Evolutionary conservation across 2,797 vertebrate genomes (phyloP).

Genomic region (Silurus lanzhouensis): DNA sequence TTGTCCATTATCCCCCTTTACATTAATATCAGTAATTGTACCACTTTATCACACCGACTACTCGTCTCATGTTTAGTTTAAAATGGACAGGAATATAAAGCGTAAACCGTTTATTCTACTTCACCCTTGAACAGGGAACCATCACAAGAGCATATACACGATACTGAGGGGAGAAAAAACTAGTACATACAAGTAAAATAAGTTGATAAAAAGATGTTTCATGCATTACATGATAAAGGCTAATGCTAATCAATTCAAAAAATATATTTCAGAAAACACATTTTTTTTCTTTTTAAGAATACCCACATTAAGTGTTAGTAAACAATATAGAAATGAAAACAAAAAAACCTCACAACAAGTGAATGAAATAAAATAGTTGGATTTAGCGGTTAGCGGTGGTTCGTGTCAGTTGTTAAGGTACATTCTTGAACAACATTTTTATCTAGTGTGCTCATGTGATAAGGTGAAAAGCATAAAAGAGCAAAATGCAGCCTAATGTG

Average conservation of each 20-base stretch:
- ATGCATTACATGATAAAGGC: conserved; percentile 31
- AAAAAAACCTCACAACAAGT: conserved; percentile 59
- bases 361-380: conserved; percentile 19
- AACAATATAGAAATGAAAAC: conserved; percentile 47
- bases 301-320: conserved; percentile 36
- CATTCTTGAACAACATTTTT: conserved; percentile 57
- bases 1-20: background rate
- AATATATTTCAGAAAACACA: conserved; percentile 5
- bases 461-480: conserved; percentile 44
- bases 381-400: conserved; percentile 9
- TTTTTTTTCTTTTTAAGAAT: background rate
- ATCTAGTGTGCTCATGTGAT: conserved; percentile 34
- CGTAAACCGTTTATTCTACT: conserved; percentile 25
- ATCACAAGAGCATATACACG: conserved; percentile 19
- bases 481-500: conserved; percentile 43
- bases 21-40: background rate
- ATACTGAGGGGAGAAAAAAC: background rate
- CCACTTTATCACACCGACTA: background rate
- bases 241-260: conserved; percentile 25
- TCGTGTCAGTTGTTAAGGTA: conserved; percentile 45
- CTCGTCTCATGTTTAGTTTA: background rate
- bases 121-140: background rate
- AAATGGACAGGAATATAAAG: conserved; percentile 28
- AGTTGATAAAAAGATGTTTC: conserved; percentile 5
- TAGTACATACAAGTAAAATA: background rate